A percentile compares a stretch with the other conserved stretches of the same genome.
Conservation (phyloP, 2,113 vertebrate genomes). For the Copsychus sechellarum region DNA sequence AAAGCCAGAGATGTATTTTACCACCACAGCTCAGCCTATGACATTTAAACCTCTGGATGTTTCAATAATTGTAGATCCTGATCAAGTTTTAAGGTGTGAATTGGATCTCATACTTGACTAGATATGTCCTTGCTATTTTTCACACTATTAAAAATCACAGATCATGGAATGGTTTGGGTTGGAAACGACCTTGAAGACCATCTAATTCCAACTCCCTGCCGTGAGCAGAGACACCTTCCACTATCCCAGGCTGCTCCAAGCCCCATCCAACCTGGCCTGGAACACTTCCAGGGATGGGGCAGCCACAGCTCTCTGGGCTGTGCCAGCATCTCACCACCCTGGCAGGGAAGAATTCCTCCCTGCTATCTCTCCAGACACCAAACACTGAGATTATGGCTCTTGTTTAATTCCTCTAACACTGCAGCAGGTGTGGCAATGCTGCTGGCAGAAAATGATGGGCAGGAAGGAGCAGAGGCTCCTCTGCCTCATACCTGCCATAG, state of each 20-base stretch:
- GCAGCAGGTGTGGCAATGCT: not conserved
- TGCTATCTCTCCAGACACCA: not conserved
- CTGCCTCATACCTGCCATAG: constrained; percentile 69
- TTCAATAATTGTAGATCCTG: not conserved
- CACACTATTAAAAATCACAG: not conserved
- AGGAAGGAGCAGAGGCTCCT: not conserved
- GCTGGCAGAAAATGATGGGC: not conserved
- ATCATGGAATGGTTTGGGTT: not conserved
- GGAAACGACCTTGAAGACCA: not conserved
- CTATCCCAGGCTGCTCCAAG: not conserved
- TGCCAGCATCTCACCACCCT: not conserved
- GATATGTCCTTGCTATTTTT: not conserved
- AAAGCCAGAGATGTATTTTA: not conserved
- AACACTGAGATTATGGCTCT: not conserved
- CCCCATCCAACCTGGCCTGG: not conserved
- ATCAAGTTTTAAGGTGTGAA: not conserved
- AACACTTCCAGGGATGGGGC: not conserved
- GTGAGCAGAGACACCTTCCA: not conserved
- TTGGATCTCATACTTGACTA: not conserved
- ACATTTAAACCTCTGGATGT: not conserved
- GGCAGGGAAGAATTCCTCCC: not conserved
- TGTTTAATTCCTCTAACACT: not conserved
- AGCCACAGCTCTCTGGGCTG: not conserved
- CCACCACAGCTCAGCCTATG: not conserved
- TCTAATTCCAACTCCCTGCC: not conserved